These are phyloP conservation scores for Ceratina japonica DNA, from an alignment of 1,140 invertebrate genomes.

Conservation along the genomic window DNA sequence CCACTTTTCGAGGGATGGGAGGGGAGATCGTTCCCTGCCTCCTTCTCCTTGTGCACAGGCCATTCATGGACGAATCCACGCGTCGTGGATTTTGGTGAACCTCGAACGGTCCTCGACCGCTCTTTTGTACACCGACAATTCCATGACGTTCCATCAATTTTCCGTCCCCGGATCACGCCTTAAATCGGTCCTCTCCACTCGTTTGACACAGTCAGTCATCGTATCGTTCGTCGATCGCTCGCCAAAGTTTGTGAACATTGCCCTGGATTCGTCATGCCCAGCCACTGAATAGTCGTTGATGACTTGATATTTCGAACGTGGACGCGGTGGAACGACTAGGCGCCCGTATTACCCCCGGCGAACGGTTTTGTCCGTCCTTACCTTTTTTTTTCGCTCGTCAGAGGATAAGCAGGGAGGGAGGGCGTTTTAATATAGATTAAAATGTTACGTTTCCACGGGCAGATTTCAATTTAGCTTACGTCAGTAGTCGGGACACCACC, in stretches of 20 bases:
- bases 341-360: constrained; percentile 38
- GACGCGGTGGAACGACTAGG: constrained; percentile 23
- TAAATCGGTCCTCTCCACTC: constrained; percentile 20
- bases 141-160: constrained; percentile 62
- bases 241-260: constrained; percentile 48
- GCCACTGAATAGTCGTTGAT: constrained; percentile 73
- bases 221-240: constrained; percentile 45
- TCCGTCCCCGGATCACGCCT: constrained; percentile 57
- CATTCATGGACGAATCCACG: constrained; percentile 35
- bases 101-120: constrained; percentile 6
- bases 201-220: constrained; percentile 47
- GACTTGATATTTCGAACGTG: constrained; percentile 73
- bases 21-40: constrained; percentile 20
- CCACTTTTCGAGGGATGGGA: constrained; percentile 59
- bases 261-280: constrained; percentile 72
- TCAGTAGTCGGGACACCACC: not conserved
- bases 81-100: constrained; percentile 59
- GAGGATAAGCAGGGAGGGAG: not conserved
- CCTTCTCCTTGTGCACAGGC: not conserved
- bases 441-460: constrained; percentile 4
- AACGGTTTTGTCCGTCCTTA: constrained; percentile 9
- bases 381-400: not conserved
- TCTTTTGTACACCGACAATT: constrained; percentile 26
- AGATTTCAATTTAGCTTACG: constrained; percentile 34
- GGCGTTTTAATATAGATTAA: constrained; percentile 19